phyloP scores from a whole-genome alignment of 2,113 vertebrate genomes.

The Clarias magur region DNA sequence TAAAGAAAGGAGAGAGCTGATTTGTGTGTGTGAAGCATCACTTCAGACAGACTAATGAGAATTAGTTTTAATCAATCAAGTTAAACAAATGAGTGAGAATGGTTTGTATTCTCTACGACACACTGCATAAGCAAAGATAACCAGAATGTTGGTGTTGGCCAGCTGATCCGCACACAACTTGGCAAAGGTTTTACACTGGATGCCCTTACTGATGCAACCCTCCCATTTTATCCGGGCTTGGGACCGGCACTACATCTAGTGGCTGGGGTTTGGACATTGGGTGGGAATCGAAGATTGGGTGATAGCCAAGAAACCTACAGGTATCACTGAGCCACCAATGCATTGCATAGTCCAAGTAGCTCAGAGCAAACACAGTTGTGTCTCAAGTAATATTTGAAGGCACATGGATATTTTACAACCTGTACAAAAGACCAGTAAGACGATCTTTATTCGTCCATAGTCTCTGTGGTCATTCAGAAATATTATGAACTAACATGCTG shows the following conservation, averaged over 20 bases:
- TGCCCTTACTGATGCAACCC: too few relatives aligned
- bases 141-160: background rate
- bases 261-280: too few relatives aligned
- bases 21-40: background rate
- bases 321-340: too few relatives aligned
- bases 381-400: background rate
- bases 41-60: slow-evolving; percentile 49
- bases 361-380: background rate
- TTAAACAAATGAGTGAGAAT: slow-evolving; percentile 53
- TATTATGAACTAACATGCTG: background rate
- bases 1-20: background rate
- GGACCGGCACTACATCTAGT: too few relatives aligned
- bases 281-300: too few relatives aligned
- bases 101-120: slow-evolving; percentile 35
- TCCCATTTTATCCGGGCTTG: too few relatives aligned
- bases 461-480: background rate
- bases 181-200: too few relatives aligned
- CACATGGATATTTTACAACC: background rate
- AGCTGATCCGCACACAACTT: too few relatives aligned
- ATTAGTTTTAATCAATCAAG: slow-evolving; percentile 55
- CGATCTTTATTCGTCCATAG: background rate
- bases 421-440: background rate
- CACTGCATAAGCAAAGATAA: slow-evolving; percentile 20
- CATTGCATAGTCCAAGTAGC: background rate
- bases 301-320: too few relatives aligned